These are phyloP conservation scores for Apaloderma vittatum DNA, from an alignment of 2,113 vertebrate genomes.

Conservation along the genomic window DNA sequence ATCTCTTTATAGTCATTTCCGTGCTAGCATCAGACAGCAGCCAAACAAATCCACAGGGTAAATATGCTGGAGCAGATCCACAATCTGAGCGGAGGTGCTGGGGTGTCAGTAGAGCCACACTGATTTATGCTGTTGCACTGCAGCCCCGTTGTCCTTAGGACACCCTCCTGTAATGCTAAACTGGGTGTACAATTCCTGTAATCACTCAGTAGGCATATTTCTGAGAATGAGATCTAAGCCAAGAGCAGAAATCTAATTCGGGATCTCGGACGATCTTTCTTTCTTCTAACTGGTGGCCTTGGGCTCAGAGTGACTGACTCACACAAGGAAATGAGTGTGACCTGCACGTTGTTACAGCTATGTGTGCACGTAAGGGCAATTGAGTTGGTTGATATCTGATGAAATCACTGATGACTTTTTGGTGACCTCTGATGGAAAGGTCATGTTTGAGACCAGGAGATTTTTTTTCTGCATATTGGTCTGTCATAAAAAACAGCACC, in stretches of 20 bases:
- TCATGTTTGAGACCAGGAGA: neutral
- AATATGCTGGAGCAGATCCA: neutral
- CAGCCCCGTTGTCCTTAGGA: neutral
- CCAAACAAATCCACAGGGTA: neutral
- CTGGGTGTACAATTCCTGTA: slow-evolving; percentile 19
- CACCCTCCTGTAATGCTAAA: neutral
- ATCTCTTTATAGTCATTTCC: slow-evolving; percentile 13
- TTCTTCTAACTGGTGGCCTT: slow-evolving; percentile 70
- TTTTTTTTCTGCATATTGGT: neutral
- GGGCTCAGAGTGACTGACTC: slow-evolving; percentile 59
- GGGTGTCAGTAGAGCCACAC: neutral
- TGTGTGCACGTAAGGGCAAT: slow-evolving; percentile 65
- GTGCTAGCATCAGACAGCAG: neutral
- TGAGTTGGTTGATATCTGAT: slow-evolving; percentile 69
- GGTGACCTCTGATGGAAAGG: slow-evolving; percentile 56
- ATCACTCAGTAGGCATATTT: slow-evolving; percentile 52
- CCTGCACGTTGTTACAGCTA: slow-evolving; percentile 41
- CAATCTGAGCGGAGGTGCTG: neutral
- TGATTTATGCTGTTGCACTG: neutral
- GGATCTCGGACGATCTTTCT: slow-evolving; percentile 57
- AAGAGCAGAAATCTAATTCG: slow-evolving; percentile 64
- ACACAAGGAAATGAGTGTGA: slow-evolving; percentile 68
- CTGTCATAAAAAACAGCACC: slow-evolving; percentile 41
- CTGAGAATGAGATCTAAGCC: slow-evolving; percentile 54
- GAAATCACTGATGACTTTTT: slow-evolving; percentile 67